Evolutionary conservation across 1,140 invertebrate species (phyloP).

Genomic region (Micrasema minimum): DNA sequence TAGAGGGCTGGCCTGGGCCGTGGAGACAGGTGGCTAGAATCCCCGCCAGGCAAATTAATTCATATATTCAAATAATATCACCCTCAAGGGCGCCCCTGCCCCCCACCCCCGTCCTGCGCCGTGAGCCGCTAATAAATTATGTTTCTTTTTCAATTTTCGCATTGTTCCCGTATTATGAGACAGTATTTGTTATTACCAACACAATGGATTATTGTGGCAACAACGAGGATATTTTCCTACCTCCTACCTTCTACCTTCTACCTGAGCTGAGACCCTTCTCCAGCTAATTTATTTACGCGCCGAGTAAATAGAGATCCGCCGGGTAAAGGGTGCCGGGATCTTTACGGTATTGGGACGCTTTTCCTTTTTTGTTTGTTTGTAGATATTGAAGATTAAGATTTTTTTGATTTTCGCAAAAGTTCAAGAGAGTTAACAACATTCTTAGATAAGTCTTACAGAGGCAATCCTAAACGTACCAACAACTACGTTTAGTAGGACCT

Average conservation of each 20-base stretch:
- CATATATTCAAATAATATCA: constrained; percentile 53
- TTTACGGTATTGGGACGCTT: neutral
- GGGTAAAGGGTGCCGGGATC: constrained; percentile 12
- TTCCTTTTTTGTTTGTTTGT: neutral
- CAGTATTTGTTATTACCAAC: constrained; percentile 49
- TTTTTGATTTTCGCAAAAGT: neutral
- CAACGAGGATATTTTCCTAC: constrained; percentile 41
- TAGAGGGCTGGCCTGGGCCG: too few species aligned
- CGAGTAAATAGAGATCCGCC: constrained; percentile 23
- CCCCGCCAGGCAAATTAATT: constrained; percentile 50
- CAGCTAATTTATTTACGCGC: constrained; percentile 45
- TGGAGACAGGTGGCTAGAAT: constrained; percentile 45
- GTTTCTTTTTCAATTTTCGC: constrained; percentile 44
- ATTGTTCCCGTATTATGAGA: constrained; percentile 44
- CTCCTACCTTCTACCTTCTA: too few species aligned
- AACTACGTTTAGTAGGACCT: neutral
- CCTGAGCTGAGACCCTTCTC: constrained; percentile 14
- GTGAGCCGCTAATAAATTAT: constrained; percentile 49
- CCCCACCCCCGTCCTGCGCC: constrained; percentile 4
- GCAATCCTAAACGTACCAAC: neutral
- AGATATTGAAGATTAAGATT: neutral
- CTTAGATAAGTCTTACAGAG: neutral
- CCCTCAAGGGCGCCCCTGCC: too few species aligned
- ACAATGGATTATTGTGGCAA: constrained; percentile 49
- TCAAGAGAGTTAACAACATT: too few species aligned